phyloP scores from a whole-genome alignment of 2,888 invertebrate species.

The Villa cingulata region DNA sequence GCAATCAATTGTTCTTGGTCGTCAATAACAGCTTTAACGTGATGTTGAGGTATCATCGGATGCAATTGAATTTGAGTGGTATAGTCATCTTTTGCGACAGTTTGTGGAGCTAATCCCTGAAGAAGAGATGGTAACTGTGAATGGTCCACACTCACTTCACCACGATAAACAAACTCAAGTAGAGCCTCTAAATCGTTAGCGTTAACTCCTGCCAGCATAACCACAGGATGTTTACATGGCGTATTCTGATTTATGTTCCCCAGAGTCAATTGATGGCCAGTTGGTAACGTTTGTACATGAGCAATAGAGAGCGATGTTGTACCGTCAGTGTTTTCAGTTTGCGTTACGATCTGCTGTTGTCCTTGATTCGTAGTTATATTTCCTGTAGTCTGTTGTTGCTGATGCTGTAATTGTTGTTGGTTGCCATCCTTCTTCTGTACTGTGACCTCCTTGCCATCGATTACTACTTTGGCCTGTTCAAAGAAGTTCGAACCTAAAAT shows the following conservation, averaged over 20 bases:
- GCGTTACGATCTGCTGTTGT: conserved; percentile 30
- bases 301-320: conserved; percentile 35
- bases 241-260: conserved; percentile 42
- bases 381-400: conserved; percentile 25
- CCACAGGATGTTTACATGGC: conserved; percentile 49
- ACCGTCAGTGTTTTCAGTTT: conserved; percentile 34
- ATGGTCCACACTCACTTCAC: conserved; percentile 49
- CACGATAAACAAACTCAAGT: conserved; percentile 47
- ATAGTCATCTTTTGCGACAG: conserved; percentile 36
- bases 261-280: conserved; percentile 19
- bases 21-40: conserved; percentile 25
- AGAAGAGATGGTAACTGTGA: conserved; percentile 46
- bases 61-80: conserved; percentile 36
- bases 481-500: no score
- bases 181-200: conserved; percentile 48
- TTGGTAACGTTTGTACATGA: conserved; percentile 35
- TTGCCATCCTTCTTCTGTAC: no score
- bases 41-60: conserved; percentile 36
- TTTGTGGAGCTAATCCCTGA: conserved; percentile 44
- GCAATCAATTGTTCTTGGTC: conserved; percentile 36
- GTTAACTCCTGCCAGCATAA: conserved; percentile 49
- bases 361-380: conserved; percentile 25
- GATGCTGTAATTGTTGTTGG: conserved; percentile 18
- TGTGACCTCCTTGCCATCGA: no score
- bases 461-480: no score